Base-by-base conservation (phyloP, 1,140 invertebrate genomes). In the Drosophila elegans region DNA sequence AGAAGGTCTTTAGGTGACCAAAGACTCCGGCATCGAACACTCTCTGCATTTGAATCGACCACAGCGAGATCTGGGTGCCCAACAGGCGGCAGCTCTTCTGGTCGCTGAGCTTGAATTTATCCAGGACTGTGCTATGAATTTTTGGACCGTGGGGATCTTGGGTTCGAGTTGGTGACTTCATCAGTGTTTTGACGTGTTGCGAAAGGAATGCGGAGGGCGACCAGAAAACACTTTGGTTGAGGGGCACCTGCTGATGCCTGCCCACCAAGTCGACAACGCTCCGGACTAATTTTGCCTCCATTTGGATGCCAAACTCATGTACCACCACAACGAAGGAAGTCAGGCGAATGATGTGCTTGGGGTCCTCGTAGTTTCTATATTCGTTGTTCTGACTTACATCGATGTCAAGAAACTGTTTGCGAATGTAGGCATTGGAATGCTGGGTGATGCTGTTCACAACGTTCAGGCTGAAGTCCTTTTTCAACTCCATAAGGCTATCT, bases 341-440 rank as follows among this genome's bases (percentile, higher is more conserved):
- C 0, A 88, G 41, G 0, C 64, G 71, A 3, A 89, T 25, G 0
- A 88, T 7, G 16, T 64, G 52, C 44, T 69, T 71, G 6, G 83
- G 79, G 0, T 83, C 72, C 27, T 88, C 84, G 7, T 62, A 57
- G 29, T 74, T 66, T 0, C 21, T 49, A 3, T 55, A 83, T 3
- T 88, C 83, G 21, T 73, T 68, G n/a, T 46, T 32, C 34, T 71
- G 67, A 39, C 55, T 60, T 0, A 34, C 21, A 7, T 88, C 84
- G 16, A 88, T 53, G 1, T 42, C 60, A 12, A 36, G 21, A 3
- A 74, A 11, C n/a, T 74, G 10, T 80, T 57, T 96, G 94, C 32
- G 84, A 83, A 98, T 93, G 88, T 96, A 97, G 41, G 94, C 93
- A 29, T 94, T 92, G 90, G 97, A 95, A 91, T 97, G 96, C 74